These are phyloP conservation scores for Cryptophagus acutangulus DNA, from an alignment of 2,888 invertebrate species.

Conservation along the genomic window DNA sequence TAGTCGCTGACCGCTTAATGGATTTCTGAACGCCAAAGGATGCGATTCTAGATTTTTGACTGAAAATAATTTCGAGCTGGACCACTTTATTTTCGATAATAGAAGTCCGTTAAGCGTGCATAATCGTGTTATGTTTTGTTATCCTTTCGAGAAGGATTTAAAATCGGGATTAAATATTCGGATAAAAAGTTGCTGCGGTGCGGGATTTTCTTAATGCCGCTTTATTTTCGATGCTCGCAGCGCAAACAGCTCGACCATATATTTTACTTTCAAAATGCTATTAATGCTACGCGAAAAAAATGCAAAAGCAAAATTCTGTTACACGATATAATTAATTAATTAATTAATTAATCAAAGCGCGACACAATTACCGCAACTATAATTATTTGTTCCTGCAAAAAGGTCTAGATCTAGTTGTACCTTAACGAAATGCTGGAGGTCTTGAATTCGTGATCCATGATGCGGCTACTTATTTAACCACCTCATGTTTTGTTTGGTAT, in stretches of 20 bases:
- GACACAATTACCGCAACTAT: too few relatives aligned
- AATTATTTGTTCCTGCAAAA: too few relatives aligned
- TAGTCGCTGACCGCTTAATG: constrained; percentile 28
- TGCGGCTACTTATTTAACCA: constrained; percentile 32
- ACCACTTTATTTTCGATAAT: constrained; percentile 38
- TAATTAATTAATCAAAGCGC: too few relatives aligned
- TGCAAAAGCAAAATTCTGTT: too few relatives aligned
- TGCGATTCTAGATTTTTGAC: too few relatives aligned
- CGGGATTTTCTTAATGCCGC: constrained; percentile 1
- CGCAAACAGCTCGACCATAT: too few relatives aligned
- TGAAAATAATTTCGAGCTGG: too few relatives aligned
- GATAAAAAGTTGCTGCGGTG: constrained; percentile 14
- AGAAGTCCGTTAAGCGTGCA: constrained; percentile 33
- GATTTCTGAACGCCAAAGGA: too few relatives aligned
- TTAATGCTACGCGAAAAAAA: too few relatives aligned
- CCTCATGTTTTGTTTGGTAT: constrained; percentile 26
- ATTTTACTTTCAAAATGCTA: too few relatives aligned
- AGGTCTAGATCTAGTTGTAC: constrained; percentile 20
- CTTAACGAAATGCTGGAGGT: constrained; percentile 15
- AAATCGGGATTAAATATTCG: constrained; percentile 30
- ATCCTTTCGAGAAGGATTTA: constrained; percentile 30
- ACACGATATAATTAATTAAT: too few relatives aligned
- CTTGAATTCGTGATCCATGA: constrained; percentile 31
- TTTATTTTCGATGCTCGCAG: too few relatives aligned
- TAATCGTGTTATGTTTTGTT: constrained; percentile 35